These are phyloP conservation scores for Misgurnus mizolepis DNA, from an alignment of 2,113 vertebrate genomes.

Conservation along the genomic window DNA sequence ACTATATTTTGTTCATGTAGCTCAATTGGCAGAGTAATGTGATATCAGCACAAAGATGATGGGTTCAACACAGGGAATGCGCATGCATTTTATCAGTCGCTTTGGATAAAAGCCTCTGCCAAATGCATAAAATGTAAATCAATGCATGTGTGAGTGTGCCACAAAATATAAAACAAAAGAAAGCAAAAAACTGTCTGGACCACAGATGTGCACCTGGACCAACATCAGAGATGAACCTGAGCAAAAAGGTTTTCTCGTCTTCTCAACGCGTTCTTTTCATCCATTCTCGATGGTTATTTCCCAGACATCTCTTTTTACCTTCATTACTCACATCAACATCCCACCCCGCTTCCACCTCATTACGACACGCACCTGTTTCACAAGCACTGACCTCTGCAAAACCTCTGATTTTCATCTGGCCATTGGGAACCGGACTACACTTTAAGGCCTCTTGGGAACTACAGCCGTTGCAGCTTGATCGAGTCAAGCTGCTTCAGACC, in stretches of 20 bases:
- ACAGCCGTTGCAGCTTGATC: slow-evolving; percentile 46
- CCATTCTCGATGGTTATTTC: not conserved
- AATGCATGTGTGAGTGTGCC: slow-evolving; percentile 2
- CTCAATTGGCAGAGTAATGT: no score
- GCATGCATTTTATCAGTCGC: no score
- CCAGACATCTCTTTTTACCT: not conserved
- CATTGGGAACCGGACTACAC: slow-evolving; percentile 42
- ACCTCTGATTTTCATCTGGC: slow-evolving; percentile 48
- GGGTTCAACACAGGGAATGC: no score
- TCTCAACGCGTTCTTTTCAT: slow-evolving; percentile 26
- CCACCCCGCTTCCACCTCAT: slow-evolving; percentile 25
- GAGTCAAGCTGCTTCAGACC: slow-evolving; percentile 54
- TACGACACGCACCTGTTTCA: slow-evolving; percentile 49
- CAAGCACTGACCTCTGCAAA: slow-evolving; percentile 58
- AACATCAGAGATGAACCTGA: slow-evolving; percentile 59
- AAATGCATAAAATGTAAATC: no score
- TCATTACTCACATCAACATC: not conserved
- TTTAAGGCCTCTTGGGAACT: slow-evolving; percentile 46
- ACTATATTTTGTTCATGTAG: no score
- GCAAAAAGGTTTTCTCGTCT: slow-evolving; percentile 49
- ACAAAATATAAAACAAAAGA: slow-evolving; percentile 17
- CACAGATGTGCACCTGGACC: slow-evolving; percentile 68
- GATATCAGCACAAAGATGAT: no score
- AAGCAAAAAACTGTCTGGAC: slow-evolving; percentile 58
- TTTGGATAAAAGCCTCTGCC: no score